Base-by-base conservation (phyloP, 1,140 invertebrate species). In the Pseudomyrmex dendroicus region DNA sequence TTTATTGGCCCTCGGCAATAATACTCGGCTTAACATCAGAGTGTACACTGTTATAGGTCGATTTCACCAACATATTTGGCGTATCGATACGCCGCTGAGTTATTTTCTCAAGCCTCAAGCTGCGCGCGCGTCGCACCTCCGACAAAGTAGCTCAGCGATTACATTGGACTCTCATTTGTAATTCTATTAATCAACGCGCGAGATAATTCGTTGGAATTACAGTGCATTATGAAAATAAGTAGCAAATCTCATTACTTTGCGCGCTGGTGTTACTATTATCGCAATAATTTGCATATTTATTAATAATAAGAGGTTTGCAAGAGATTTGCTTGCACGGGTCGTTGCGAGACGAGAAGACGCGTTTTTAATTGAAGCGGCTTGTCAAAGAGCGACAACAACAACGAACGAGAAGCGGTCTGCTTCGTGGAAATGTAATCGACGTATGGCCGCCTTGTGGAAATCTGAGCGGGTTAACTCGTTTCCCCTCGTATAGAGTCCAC, bases 401-500 rank as follows among this genome's bases (percentile, higher is more conserved):
- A 66, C 20, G 48, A 48, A 15, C 22, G 50, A 86, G 63, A 63
- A 52, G 44, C 10, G 48, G 22, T 35, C 35, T 35, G 12, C 15
- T 76, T 85, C 84, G 83, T 73, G 59, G 83, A 83, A 82, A 72
- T 12, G 56, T 35, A 35, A 35, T 54, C n/a, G 46, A 13, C 70
- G 25, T 46, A 52, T 8, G 5, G 5, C 5, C 35, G 48, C 17
- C 48, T 54, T 59, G 76, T 52, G 73, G 50, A 86, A 86, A 86
- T 86, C 85, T 84, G 54, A 76, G 54, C 46, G 76, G 68, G 68
- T 22, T 62, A 85, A 85, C 77, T 86, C 48, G 66, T 56, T 72
- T 80, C 76, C 57, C 83, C 64, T 61, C 74, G 48, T 61, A 35
- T 20, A 25, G 35, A 35, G 22, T 44, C 64, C 8, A 82, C 25